A percentile compares a stretch with the other conserved stretches of the same genome.
phyloP scores from a whole-genome alignment of 2,888 invertebrate species.

The Drosophila trichaetosa region DNA sequence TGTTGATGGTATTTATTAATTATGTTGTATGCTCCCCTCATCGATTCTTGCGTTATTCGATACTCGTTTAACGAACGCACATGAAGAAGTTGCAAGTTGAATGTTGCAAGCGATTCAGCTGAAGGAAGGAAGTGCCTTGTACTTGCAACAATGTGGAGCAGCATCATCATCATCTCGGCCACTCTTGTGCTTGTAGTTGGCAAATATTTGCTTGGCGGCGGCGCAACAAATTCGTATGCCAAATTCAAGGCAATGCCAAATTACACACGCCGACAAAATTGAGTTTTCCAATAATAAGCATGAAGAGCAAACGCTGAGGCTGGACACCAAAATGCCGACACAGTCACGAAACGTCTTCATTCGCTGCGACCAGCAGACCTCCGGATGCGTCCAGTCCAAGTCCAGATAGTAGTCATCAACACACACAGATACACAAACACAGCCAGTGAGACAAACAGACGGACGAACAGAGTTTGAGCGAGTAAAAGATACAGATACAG shows the following conservation, averaged over 20 bases:
- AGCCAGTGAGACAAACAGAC: conserved; percentile 30
- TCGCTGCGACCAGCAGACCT: conserved; percentile 75
- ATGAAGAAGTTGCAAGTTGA: conserved; percentile 52
- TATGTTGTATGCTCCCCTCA: conserved; percentile 69
- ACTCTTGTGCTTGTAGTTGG: conserved; percentile 23
- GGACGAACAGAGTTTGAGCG: conserved; percentile 16
- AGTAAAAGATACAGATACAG: conserved; percentile 55
- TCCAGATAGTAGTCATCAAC: conserved; percentile 72
- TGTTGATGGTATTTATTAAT: conserved; percentile 82
- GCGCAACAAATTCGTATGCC: conserved; percentile 78
- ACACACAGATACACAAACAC: conserved; percentile 33
- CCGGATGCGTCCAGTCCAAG: conserved; percentile 70
- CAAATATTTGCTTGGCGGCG: conserved; percentile 73
- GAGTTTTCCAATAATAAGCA: conserved; percentile 80
- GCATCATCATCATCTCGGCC: not conserved
- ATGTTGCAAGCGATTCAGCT: conserved; percentile 8
- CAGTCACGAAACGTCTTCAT: conserved; percentile 85
- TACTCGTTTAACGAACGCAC: conserved; percentile 62
- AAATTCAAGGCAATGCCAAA: conserved; percentile 78
- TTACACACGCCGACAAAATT: conserved; percentile 80
- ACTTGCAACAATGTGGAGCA: conserved; percentile 59
- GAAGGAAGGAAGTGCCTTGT: conserved; percentile 72
- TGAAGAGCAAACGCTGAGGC: conserved; percentile 61
- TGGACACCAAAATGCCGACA: conserved; percentile 60
- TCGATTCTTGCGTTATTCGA: conserved; percentile 66